Conservation (phyloP, 1,140 invertebrate species). For the Bombus cullumanus region DNA sequence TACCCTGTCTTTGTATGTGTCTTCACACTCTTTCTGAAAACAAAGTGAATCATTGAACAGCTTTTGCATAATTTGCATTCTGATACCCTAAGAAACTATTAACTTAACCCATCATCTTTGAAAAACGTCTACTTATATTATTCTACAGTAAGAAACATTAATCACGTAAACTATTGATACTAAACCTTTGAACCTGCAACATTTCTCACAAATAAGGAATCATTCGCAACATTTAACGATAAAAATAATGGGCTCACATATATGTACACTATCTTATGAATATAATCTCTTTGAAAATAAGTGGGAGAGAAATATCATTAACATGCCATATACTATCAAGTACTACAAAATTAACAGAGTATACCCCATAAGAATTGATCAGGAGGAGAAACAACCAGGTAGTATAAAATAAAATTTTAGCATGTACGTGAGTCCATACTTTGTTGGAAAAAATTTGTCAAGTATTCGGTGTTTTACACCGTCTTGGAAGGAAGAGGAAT, state of each 20-base stretch:
- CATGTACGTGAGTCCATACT: constrained; percentile 49
- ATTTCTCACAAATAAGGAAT: constrained; percentile 26
- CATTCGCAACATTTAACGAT: constrained; percentile 31
- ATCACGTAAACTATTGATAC: constrained; percentile 14
- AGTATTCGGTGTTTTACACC: neutral
- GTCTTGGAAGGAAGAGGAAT: constrained; percentile 9
- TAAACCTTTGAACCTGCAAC: constrained; percentile 42
- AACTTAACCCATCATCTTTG: constrained; percentile 37
- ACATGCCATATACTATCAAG: constrained; percentile 27
- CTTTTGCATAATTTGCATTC: constrained; percentile 46
- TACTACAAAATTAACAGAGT: constrained; percentile 2
- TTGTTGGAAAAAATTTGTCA: neutral
- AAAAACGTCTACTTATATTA: constrained; percentile 32
- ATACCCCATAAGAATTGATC: constrained; percentile 6
- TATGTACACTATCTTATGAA: constrained; percentile 16
- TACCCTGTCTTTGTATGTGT: constrained; percentile 92
- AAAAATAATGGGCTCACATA: constrained; percentile 42
- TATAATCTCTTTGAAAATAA: constrained; percentile 4
- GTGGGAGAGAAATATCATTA: neutral
- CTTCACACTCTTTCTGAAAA: constrained; percentile 92
- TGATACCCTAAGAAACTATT: constrained; percentile 59
- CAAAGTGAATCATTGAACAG: constrained; percentile 83
- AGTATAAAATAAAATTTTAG: constrained; percentile 23
- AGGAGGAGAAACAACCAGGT: constrained; percentile 11
- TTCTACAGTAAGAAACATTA: constrained; percentile 20